phyloP scores from a whole-genome alignment of 2,113 vertebrate species.

The Pan paniscus region DNA sequence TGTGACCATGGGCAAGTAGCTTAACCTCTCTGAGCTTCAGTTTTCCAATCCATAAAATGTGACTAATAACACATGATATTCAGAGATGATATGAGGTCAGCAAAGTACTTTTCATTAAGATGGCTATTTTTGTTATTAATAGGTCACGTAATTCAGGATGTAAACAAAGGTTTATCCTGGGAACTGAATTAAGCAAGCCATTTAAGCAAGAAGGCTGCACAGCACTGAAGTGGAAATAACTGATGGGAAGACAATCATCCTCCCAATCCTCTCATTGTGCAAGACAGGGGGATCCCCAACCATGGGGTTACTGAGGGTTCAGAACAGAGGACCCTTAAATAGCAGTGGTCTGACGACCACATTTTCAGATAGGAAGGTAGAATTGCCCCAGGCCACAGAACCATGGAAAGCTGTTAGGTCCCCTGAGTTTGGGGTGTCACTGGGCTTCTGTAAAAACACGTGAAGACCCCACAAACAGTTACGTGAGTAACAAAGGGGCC shows the following conservation, averaged over 20 bases:
- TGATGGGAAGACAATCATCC: background rate
- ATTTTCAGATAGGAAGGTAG: background rate
- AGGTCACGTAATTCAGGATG: background rate
- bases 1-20: background rate
- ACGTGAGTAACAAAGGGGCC: background rate
- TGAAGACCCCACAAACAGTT: background rate
- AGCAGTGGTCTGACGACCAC: background rate
- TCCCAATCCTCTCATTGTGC: background rate
- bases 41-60: background rate
- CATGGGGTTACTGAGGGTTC: background rate
- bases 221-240: background rate
- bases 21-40: background rate
- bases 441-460: background rate
- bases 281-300: background rate
- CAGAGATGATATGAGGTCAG: background rate
- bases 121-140: conserved; percentile 27
- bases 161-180: background rate
- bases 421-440: background rate
- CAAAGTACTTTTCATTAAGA: background rate
- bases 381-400: background rate
- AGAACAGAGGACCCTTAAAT: background rate
- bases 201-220: background rate
- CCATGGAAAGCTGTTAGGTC: background rate
- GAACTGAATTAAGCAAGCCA: background rate
- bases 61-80: background rate